These are phyloP conservation scores for Campaea margaritaria DNA, from an alignment of 2,888 invertebrate species.

Conservation along the genomic window DNA sequence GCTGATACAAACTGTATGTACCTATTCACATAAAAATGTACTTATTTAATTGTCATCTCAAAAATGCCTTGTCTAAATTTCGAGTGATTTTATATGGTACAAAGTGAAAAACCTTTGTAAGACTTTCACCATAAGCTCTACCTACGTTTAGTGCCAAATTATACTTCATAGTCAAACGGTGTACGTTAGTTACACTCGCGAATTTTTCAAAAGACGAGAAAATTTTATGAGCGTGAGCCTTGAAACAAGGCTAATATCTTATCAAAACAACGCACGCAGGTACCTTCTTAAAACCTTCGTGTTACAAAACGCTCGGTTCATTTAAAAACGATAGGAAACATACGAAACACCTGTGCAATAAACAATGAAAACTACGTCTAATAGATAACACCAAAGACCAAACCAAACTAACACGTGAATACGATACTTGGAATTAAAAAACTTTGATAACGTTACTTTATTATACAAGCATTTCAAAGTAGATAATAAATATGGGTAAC, in stretches of 20 bases:
- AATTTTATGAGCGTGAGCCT: too few species aligned
- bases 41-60: too few species aligned
- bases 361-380: conserved; percentile 27
- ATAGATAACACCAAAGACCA: conserved; percentile 16
- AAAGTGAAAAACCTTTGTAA: too few species aligned
- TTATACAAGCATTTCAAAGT: conserved; percentile 4
- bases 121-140: too few species aligned
- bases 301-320: conserved; percentile 11
- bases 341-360: conserved; percentile 20
- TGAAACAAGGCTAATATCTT: not conserved
- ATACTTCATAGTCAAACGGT: too few species aligned
- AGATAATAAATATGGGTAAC: conserved; percentile 20
- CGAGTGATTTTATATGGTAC: too few species aligned
- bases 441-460: conserved; percentile 18
- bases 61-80: too few species aligned
- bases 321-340: conserved; percentile 16
- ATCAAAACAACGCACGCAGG: conserved; percentile 7
- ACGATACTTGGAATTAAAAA: conserved; percentile 19
- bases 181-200: too few species aligned
- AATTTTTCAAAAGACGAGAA: not conserved
- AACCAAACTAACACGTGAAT: conserved; percentile 18
- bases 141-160: too few species aligned
- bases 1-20: too few species aligned
- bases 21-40: too few species aligned
- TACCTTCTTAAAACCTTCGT: conserved; percentile 1